Evolutionary conservation across 2,113 vertebrate genomes (phyloP).

Genomic region (Suncus etruscus): DNA sequence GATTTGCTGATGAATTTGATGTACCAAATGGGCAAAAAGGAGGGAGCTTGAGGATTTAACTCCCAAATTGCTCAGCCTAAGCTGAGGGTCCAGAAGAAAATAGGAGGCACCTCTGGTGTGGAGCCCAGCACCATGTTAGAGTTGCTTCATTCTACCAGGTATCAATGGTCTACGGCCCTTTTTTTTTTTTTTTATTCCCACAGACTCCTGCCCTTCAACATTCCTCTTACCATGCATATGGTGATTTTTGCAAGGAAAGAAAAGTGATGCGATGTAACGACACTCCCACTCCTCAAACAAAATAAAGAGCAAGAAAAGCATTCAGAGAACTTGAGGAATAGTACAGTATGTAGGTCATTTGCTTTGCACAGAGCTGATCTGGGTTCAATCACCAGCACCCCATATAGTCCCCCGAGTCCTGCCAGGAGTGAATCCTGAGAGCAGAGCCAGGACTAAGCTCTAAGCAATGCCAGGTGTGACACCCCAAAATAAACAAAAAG

Average conservation of each 20-base stretch:
- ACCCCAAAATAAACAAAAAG: no score
- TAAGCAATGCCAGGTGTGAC: no score
- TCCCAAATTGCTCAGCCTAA: neutral
- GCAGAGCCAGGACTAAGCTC: no score
- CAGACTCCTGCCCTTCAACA: neutral
- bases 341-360: no score
- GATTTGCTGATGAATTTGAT: neutral
- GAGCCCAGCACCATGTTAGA: neutral
- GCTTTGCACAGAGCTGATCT: no score
- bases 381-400: no score
- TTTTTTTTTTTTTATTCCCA: neutral
- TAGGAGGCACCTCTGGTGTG: neutral
- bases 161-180: neutral
- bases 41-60: neutral
- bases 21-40: neutral
- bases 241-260: slow-evolving; percentile 6
- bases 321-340: no score
- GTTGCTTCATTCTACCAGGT: accelerated
- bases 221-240: neutral
- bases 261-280: neutral
- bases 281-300: neutral
- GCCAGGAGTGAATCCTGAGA: no score
- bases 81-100: neutral
- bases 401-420: no score
- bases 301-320: no score